Conservation (phyloP, 1,140 invertebrate genomes). For the Lutraria rhynchaena region DNA sequence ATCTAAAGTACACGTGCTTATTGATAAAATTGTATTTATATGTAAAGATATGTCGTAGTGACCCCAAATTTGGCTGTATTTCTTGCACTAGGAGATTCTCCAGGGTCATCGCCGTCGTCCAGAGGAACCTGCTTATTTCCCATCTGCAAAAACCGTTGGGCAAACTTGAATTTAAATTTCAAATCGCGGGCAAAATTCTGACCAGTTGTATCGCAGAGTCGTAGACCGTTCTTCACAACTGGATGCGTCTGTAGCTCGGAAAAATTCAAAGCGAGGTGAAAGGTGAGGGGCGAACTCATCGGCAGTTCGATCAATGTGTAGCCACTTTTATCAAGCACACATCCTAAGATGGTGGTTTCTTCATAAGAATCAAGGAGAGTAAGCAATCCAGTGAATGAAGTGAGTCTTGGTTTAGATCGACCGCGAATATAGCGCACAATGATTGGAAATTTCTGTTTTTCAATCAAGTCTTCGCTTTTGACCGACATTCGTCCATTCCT, state of each 20-base stretch:
- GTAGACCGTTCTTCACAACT: conserved; percentile 52
- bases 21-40: no score
- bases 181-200: conserved; percentile 58
- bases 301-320: conserved; percentile 64
- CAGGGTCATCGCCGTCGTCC: conserved; percentile 59
- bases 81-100: conserved; percentile 62
- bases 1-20: no score
- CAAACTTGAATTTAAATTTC: conserved; percentile 69
- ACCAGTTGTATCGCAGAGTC: conserved; percentile 45
- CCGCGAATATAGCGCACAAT: conserved; percentile 63
- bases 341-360: conserved; percentile 63
- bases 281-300: conserved; percentile 62
- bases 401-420: conserved; percentile 56
- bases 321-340: conserved; percentile 52
- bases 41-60: conserved; percentile 64
- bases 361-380: conserved; percentile 67
- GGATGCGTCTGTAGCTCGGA: conserved; percentile 57
- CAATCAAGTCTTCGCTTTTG: conserved; percentile 57
- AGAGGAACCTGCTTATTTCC: neutral
- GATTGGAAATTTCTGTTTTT: conserved; percentile 62
- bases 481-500: conserved; percentile 57
- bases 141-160: conserved; percentile 56
- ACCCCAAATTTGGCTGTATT: conserved; percentile 57
- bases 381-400: conserved; percentile 60
- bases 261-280: conserved; percentile 64